Base-by-base conservation (phyloP, 2,888 invertebrate species). In the Aphidius colemani region DNA sequence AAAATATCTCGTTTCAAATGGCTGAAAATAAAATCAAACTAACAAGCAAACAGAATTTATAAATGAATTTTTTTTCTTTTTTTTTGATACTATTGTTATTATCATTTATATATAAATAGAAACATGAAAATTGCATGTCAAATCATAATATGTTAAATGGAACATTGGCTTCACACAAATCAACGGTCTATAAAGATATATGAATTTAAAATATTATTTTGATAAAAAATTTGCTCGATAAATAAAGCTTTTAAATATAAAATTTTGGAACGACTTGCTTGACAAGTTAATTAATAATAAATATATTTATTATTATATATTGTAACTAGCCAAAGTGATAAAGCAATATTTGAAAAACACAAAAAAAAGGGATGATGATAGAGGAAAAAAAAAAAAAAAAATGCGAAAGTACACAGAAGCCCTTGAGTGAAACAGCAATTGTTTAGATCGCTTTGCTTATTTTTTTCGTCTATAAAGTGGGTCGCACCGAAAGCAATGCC, bases 381-480 rank as follows among this genome's bases (percentile, higher is more conserved):
- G 43, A 56, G 59, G 30, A 53, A 45, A 63, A 30, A 10, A 43
- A 48, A 11, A 43, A 45, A 3, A 41, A 46, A 41, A 50, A 57
- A 48, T 18, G 49, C 49, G 60, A 61, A 64, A 67, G 63, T 53
- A 49, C 53, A 60, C 7, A 11, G 44, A 39, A 39, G 30, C 4
- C 30, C 30, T 30, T 57, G 18, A 9, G 46, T 44, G 49, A 48
- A 43, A 66, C 44, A 44, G 44, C 50, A 63, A 67, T 65, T 69
- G 64, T 66, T 68, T 66, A 64, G 65, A 66, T 67, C 59, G 63
- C 53, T 66, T 50, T 45, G 13, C 13, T 46, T 48, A 30, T 57
- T 62, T 51, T 51, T 61, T 68, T 66, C 61, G 49, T 44, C 50
- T 45, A n/a, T n/a, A 63, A 65, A 67, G 64, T 65, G 61, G 61